A percentile compares a stretch with the other conserved stretches of the same genome.
Conservation (phyloP, 2,797 vertebrate genomes). For the Hyperoplus immaculatus region DNA sequence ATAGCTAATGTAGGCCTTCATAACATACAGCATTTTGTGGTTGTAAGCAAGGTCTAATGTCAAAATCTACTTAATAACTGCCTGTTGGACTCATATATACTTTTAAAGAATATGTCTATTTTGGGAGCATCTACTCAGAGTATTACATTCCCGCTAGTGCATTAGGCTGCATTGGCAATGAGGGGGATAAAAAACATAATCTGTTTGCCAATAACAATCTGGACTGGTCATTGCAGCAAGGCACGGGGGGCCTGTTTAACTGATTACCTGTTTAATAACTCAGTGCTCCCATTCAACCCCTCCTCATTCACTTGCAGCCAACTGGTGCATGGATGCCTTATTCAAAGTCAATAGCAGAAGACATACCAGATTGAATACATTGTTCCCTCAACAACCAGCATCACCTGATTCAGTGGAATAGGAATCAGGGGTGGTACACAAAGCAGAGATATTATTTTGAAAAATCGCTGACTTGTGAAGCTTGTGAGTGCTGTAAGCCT, state of each 20-base stretch:
- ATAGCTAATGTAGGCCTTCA: background rate
- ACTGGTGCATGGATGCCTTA: background rate
- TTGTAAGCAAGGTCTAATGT: background rate
- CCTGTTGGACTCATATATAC: background rate
- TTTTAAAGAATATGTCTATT: background rate
- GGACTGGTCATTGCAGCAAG: background rate
- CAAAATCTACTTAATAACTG: background rate
- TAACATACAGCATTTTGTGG: background rate
- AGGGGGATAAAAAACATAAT: too few species aligned
- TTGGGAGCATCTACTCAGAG: background rate
- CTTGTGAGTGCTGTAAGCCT: slow-evolving; percentile 43
- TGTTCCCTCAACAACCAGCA: slow-evolving; percentile 16
- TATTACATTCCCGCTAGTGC: too few species aligned
- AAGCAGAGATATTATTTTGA: slow-evolving; percentile 65
- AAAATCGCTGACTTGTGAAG: slow-evolving; percentile 65
- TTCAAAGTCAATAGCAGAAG: slow-evolving; percentile 36
- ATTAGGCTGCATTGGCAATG: too few species aligned
- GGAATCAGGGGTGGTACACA: slow-evolving; percentile 28
- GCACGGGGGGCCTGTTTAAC: background rate
- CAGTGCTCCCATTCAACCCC: slow-evolving; percentile 16
- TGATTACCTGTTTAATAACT: slow-evolving; percentile 21
- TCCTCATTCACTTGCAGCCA: slow-evolving; percentile 8
- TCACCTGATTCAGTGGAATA: slow-evolving; percentile 36
- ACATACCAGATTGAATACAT: slow-evolving; percentile 41
- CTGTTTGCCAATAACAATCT: background rate